Percentiles rank a stretch among this genome's conserved stretches.
phyloP scores from a whole-genome alignment of 37 sponge, comb jelly and placozoan genomes.

The Aplysina aerophoba region DNA sequence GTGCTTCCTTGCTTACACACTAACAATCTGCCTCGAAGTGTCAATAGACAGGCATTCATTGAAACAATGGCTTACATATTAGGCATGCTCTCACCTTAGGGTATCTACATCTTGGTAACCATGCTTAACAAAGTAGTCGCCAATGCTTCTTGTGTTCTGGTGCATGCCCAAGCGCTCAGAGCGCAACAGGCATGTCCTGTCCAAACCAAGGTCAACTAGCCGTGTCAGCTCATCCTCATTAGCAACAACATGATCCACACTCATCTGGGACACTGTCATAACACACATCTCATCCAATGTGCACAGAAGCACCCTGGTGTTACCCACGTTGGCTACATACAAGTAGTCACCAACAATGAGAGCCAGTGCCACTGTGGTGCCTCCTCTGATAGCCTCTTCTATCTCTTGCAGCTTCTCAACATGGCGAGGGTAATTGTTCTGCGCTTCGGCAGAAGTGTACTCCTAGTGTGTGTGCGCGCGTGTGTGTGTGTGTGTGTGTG shows the following conservation, averaged over 20 bases:
- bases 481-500: conserved; percentile 15
- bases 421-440: conserved; percentile 41
- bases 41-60: no score
- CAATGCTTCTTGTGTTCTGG: conserved; percentile 88
- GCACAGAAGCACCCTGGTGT: conserved; percentile 75
- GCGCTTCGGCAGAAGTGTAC: conserved; percentile 2
- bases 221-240: conserved; percentile 76
- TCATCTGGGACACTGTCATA: conserved; percentile 62
- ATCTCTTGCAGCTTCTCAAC: conserved; percentile 54
- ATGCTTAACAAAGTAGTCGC: conserved; percentile 89
- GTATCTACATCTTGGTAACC: conserved; percentile 86
- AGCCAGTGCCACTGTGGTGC: conserved; percentile 68
- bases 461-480: neutral
- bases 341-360: conserved; percentile 48
- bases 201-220: conserved; percentile 67
- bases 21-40: no score
- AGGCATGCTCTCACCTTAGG: conserved; percentile 48
- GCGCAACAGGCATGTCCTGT: conserved; percentile 34
- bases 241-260: conserved; percentile 80
- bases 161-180: conserved; percentile 63
- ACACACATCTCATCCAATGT: conserved; percentile 20
- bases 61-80: no score
- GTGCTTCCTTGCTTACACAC: no score
- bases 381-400: conserved; percentile 71
- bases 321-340: conserved; percentile 91